Percentiles rank a stretch among this genome's conserved stretches.
Conservation (phyloP, 2,888 invertebrate species). For the Siphonodentalium dalli region DNA sequence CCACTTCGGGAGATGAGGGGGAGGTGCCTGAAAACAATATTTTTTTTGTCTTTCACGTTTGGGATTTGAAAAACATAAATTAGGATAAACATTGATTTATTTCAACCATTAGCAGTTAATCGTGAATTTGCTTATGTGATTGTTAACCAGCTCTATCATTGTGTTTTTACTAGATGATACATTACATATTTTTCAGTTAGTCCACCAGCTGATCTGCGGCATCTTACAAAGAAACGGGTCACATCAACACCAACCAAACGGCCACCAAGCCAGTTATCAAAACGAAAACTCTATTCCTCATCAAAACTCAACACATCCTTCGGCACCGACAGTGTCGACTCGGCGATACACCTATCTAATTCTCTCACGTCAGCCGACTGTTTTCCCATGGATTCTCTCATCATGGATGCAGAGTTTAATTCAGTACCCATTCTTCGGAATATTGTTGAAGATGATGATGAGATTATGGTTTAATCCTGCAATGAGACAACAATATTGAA, state of each 20-base stretch:
- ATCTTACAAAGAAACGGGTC: conserved; percentile 45
- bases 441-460: conserved; percentile 30
- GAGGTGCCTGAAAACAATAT: too few relatives aligned
- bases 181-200: conserved; percentile 37
- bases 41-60: too few relatives aligned
- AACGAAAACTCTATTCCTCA: too few relatives aligned
- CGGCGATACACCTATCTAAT: background rate
- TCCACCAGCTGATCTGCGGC: conserved; percentile 41
- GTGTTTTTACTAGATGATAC: too few relatives aligned
- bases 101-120: too few relatives aligned
- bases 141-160: background rate
- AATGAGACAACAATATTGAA: too few relatives aligned
- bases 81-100: too few relatives aligned
- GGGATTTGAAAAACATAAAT: too few relatives aligned
- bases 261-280: conserved; percentile 32
- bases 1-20: too few relatives aligned
- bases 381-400: conserved; percentile 1
- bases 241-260: conserved; percentile 32
- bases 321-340: conserved; percentile 1
- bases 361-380: background rate
- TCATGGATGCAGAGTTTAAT: conserved; percentile 17
- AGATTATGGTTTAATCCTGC: conserved; percentile 38
- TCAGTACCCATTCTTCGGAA: conserved; percentile 18
- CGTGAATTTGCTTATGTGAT: too few relatives aligned
- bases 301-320: too few relatives aligned